Evolutionary conservation across 2,797 vertebrate species (phyloP).

Genomic region (Poecilia velifera): DNA sequence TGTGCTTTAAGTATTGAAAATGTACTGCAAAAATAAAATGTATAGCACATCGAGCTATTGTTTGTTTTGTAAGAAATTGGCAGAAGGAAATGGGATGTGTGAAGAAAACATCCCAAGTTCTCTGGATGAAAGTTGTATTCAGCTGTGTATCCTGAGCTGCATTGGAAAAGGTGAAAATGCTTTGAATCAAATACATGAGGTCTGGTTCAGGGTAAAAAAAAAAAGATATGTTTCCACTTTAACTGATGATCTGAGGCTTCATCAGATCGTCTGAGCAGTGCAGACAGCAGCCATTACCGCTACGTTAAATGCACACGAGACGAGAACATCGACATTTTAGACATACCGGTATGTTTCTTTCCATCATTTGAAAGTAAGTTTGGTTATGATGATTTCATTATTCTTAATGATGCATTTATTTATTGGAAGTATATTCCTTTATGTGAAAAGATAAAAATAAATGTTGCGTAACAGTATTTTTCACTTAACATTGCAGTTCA

Average conservation of each 20-base stretch:
- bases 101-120: background rate
- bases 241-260: background rate
- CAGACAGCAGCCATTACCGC: no score
- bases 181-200: background rate
- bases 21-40: background rate
- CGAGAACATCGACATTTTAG: background rate
- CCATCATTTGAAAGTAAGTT: constrained; percentile 1
- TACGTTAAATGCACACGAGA: background rate
- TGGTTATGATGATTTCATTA: background rate
- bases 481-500: background rate
- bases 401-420: background rate
- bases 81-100: background rate
- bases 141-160: background rate
- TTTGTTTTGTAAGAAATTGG: background rate
- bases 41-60: background rate
- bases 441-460: background rate
- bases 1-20: background rate
- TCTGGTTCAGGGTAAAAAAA: background rate
- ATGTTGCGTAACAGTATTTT: background rate
- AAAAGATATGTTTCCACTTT: background rate
- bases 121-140: background rate
- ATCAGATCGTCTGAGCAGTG: background rate
- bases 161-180: background rate
- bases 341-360: no score
- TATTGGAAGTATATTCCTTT: background rate